Evolutionary conservation across 2,113 vertebrate genomes (phyloP).

Genomic region (Psittacus erithacus): DNA sequence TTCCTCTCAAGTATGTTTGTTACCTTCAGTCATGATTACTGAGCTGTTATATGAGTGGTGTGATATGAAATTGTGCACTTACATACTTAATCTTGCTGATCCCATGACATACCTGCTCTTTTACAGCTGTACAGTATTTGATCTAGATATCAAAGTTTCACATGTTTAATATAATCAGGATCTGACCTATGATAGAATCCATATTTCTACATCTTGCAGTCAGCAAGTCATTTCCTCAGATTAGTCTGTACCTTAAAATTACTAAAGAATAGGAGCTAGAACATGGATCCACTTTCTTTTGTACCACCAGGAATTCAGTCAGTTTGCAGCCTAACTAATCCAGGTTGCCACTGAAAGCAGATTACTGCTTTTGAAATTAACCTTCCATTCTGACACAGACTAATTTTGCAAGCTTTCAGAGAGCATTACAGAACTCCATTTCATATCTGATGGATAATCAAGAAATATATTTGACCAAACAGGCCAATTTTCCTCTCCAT

Average conservation of each 20-base stretch:
- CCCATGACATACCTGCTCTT: background rate
- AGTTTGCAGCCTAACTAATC: background rate
- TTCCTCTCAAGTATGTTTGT: background rate
- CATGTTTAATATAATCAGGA: background rate
- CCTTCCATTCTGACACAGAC: background rate
- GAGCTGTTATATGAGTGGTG: background rate
- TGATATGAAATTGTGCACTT: background rate
- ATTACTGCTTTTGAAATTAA: background rate
- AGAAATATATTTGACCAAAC: background rate
- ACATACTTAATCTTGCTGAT: background rate
- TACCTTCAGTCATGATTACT: background rate
- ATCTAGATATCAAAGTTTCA: background rate
- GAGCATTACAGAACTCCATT: background rate
- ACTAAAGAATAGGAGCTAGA: background rate
- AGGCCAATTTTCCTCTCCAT: background rate
- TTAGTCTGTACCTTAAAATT: background rate
- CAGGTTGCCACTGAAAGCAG: background rate
- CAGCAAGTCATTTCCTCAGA: background rate
- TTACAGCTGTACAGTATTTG: background rate
- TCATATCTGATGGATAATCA: background rate
- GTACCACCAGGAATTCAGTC: background rate
- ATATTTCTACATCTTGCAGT: background rate
- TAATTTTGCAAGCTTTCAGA: constrained; percentile 13
- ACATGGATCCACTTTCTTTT: background rate
- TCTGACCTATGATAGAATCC: background rate